phyloP scores from a whole-genome alignment of 2,888 invertebrate species.

The Patella pellucida region DNA sequence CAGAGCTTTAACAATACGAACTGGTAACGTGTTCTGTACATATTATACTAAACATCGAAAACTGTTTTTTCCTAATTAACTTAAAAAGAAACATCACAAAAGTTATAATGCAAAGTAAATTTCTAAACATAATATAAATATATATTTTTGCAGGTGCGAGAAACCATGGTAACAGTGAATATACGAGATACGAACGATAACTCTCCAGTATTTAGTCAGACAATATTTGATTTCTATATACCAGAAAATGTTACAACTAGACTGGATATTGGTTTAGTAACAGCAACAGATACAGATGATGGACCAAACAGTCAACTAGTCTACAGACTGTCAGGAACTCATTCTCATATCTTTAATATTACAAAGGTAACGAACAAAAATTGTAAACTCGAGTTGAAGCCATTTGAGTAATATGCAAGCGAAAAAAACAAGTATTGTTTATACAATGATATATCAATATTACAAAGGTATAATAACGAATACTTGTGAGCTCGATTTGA shows the following conservation, averaged over 20 bases:
- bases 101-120: too few species aligned
- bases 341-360: conserved; percentile 31
- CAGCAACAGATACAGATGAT: conserved; percentile 36
- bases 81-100: too few species aligned
- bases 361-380: conserved; percentile 23
- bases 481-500: too few species aligned
- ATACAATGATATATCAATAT: conserved; percentile 21
- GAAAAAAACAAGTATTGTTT: too few species aligned
- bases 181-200: conserved; percentile 44
- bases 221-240: conserved; percentile 32
- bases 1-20: too few species aligned
- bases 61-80: too few species aligned
- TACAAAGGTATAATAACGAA: background rate
- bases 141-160: conserved; percentile 22
- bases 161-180: conserved; percentile 26
- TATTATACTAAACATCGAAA: too few species aligned
- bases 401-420: too few species aligned
- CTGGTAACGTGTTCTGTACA: too few species aligned
- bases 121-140: too few species aligned
- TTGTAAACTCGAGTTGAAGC: too few species aligned
- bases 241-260: conserved; percentile 33
- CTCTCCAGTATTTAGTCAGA: conserved; percentile 33
- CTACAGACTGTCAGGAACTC: conserved; percentile 28
- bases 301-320: conserved; percentile 30
- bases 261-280: conserved; percentile 29